phyloP scores from a whole-genome alignment of 2,888 invertebrate species.

The Anagyrus pseudococci region DNA sequence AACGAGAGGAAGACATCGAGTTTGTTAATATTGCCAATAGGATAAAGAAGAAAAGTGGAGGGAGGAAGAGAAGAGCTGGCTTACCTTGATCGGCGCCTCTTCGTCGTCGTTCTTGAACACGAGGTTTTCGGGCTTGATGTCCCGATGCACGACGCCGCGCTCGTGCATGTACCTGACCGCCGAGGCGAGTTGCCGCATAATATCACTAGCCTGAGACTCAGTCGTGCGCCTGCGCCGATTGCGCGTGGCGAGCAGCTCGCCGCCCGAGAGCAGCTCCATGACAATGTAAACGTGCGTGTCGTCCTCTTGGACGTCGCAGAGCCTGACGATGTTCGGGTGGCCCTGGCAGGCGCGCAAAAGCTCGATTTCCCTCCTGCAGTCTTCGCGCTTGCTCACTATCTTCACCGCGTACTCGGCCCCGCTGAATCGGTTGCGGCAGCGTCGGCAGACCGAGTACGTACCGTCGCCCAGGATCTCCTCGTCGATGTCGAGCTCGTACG shows the following conservation, averaged over 20 bases:
- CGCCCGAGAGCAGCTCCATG: constrained; percentile 83
- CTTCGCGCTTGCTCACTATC: constrained; percentile 74
- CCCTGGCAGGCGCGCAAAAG: constrained; percentile 85
- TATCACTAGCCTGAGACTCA: constrained; percentile 79
- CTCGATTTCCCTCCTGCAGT: constrained; percentile 77
- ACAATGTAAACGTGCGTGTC: constrained; percentile 89
- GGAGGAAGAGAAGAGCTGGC: too few relatives aligned
- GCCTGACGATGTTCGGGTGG: constrained; percentile 84
- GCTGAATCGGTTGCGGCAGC: constrained; percentile 77
- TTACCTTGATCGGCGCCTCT: constrained; percentile 71
- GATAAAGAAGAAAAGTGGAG: too few relatives aligned
- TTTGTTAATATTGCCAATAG: too few relatives aligned
- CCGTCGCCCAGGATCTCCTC: constrained; percentile 81
- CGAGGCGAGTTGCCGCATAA: constrained; percentile 82
- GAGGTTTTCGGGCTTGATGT: constrained; percentile 90
- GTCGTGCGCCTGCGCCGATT: constrained; percentile 70
- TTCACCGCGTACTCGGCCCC: constrained; percentile 87
- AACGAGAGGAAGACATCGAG: background rate
- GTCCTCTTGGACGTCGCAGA: constrained; percentile 86
- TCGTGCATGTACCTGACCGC: constrained; percentile 88
- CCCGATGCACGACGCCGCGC: constrained; percentile 86
- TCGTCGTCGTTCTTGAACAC: constrained; percentile 69
- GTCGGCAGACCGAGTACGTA: constrained; percentile 85
- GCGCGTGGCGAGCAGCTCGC: constrained; percentile 74
- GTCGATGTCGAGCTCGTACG: constrained; percentile 77